Percentiles rank a stretch among this genome's conserved stretches.
Evolutionary conservation across 2,113 vertebrate species (phyloP).

Genomic region (Centropristis striata): DNA sequence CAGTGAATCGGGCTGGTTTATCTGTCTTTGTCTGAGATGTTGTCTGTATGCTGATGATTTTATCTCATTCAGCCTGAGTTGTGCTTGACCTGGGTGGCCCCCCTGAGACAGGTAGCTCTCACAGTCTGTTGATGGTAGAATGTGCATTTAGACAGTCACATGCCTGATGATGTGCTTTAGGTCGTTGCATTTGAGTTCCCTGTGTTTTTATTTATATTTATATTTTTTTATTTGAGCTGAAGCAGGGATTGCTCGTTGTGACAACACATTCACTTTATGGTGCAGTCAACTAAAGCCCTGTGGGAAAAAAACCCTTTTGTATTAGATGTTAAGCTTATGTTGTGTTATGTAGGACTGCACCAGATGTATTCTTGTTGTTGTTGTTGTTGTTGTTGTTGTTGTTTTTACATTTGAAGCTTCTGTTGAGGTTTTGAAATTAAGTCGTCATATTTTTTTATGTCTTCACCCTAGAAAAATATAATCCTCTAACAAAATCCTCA

Average conservation of each 20-base stretch:
- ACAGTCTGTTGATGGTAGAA: constrained; percentile 12
- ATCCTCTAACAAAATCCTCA: too few species aligned
- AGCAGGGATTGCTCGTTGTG: neutral
- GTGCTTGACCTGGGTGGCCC: constrained; percentile 61
- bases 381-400: too few species aligned
- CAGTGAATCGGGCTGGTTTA: constrained; percentile 27
- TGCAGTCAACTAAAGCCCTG: neutral
- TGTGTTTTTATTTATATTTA: too few species aligned
- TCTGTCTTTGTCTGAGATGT: constrained; percentile 54
- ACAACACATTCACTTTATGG: neutral
- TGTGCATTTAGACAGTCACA: constrained; percentile 1
- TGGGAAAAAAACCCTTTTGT: neutral
- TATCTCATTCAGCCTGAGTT: constrained; percentile 52
- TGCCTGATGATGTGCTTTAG: neutral
- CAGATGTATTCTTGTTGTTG: too few species aligned
- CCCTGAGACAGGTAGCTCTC: constrained; percentile 32
- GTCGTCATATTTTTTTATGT: too few species aligned
- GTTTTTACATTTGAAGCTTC: too few species aligned
- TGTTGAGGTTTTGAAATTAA: too few species aligned
- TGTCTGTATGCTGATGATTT: constrained; percentile 55
- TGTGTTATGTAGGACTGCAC: neutral
- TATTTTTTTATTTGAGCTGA: neutral
- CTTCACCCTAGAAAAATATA: too few species aligned
- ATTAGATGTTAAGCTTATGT: neutral
- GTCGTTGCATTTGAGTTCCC: neutral